Percentiles rank a stretch among this genome's conserved stretches.
These are phyloP conservation scores for Drosophila pseudoobscura DNA, from an alignment of 1,140 invertebrate genomes.

Conservation along the genomic window DNA sequence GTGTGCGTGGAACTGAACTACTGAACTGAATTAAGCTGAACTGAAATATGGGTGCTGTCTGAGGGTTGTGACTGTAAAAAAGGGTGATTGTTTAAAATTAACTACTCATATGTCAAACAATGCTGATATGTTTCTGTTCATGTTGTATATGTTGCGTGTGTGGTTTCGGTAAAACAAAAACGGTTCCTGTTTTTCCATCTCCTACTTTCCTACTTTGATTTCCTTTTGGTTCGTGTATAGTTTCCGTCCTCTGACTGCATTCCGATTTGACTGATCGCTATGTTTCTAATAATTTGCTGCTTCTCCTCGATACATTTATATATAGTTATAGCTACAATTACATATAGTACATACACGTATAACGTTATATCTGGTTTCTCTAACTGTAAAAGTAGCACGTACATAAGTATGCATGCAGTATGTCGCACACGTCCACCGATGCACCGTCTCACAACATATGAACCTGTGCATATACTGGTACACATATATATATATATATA, in stretches of 20 bases:
- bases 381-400: conserved; percentile 56
- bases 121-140: conserved; percentile 77
- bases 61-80: conserved; percentile 4
- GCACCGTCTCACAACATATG: conserved; percentile 41
- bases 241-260: conserved; percentile 17
- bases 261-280: conserved; percentile 31
- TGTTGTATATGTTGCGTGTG: conserved; percentile 52
- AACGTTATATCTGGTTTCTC: conserved; percentile 29
- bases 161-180: conserved; percentile 35
- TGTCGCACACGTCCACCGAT: conserved; percentile 6
- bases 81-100: conserved; percentile 33
- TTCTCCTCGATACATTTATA: conserved; percentile 27
- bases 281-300: conserved; percentile 30
- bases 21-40: conserved; percentile 6
- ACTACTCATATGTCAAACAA: conserved; percentile 64
- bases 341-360: conserved; percentile 39
- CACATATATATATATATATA: conserved; percentile 7
- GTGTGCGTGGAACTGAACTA: conserved; percentile 1
- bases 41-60: conserved; percentile 4
- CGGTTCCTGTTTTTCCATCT: conserved; percentile 8
- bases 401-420: conserved; percentile 31
- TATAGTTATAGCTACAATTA: conserved; percentile 49
- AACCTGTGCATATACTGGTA: conserved; percentile 15
- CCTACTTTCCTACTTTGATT: conserved; percentile 13
- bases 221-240: conserved; percentile 35